Evolutionary conservation across 1,140 invertebrate genomes (phyloP).

Genomic region (Drosophila arawakana): DNA sequence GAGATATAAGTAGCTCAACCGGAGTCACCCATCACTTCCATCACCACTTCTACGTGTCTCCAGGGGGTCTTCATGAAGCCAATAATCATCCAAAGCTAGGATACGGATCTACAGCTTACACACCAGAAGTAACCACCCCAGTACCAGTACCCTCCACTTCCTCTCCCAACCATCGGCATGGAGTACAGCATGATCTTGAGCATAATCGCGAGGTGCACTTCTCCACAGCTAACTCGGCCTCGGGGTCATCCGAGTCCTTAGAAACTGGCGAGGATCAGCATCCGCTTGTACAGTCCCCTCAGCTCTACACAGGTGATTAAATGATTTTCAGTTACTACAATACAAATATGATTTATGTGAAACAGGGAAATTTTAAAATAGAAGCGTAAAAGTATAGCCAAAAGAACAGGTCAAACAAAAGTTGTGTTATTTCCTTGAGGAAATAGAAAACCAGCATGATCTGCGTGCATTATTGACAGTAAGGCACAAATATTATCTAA

Average conservation of each 20-base stretch:
- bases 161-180: constrained; percentile 3
- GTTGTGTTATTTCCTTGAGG: no score
- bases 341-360: neutral
- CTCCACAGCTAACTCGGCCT: constrained; percentile 34
- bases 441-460: no score
- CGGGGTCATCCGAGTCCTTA: constrained; percentile 41
- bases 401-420: no score
- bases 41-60: constrained; percentile 84
- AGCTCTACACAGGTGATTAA: constrained; percentile 48
- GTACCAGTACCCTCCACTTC: neutral
- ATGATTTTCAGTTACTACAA: no score
- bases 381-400: no score
- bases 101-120: constrained; percentile 24
- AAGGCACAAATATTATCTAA: no score
- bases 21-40: constrained; percentile 81
- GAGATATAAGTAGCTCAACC: neutral
- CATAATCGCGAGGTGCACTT: constrained; percentile 45
- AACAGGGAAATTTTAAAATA: no score
- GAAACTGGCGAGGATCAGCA: constrained; percentile 53
- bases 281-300: constrained; percentile 40
- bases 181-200: neutral
- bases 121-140: constrained; percentile 20
- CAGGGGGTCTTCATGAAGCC: constrained; percentile 22
- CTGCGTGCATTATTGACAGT: no score
- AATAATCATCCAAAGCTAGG: constrained; percentile 24